Evolutionary conservation across 1,140 invertebrate species (phyloP), one percentile per base, ranked within the genome.

Genomic region (Danaus melanippus): DNA sequence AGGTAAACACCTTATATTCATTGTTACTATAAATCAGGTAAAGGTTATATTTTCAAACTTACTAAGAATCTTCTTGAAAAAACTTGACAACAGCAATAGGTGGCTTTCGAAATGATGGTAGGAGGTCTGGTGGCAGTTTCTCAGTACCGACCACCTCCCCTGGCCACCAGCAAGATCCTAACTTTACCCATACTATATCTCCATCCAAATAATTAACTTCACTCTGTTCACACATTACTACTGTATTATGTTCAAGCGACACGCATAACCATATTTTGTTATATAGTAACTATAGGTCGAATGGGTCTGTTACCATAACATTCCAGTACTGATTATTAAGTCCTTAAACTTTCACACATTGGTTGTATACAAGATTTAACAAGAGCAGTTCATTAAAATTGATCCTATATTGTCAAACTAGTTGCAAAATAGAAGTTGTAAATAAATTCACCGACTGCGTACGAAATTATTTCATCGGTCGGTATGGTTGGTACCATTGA

Each of bases 151-250:
- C 88, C 44, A 95, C 93, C 77, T 93, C 91, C 8, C 93, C 93
- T 41, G 94, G 94, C 93, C 93, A 95, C 91, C 92, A 94, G 66
- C 89, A 91, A 9, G 90, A 88, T 9, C 92, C 89, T 17, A 95
- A 78, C 76, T 95, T 95, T 2, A 94, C 93, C 94, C 94, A 95
- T 50, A 95, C 94, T 50, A 94, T 85, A 62, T 94, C 93, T 45
- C 92, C 92, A 62, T 92, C 90, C 58, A 88, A 84, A 82, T 93
- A 95, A 66, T 88, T 88, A 59, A 89, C 90, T 86, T 92, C 90
- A 69, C 73, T 75, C 66, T 86, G 77, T 60, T 87, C 85, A 79
- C 84, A 77, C 87, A 88, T 88, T 75, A 78, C 78, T 76, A 74
- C 74, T 79, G 69, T 74, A 32, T 32, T 32, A 64, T 79, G 67